A percentile compares a stretch with the other conserved stretches of the same genome.
Evolutionary conservation across 2,797 vertebrate genomes (phyloP).

Genomic region (Semotilus atromaculatus): DNA sequence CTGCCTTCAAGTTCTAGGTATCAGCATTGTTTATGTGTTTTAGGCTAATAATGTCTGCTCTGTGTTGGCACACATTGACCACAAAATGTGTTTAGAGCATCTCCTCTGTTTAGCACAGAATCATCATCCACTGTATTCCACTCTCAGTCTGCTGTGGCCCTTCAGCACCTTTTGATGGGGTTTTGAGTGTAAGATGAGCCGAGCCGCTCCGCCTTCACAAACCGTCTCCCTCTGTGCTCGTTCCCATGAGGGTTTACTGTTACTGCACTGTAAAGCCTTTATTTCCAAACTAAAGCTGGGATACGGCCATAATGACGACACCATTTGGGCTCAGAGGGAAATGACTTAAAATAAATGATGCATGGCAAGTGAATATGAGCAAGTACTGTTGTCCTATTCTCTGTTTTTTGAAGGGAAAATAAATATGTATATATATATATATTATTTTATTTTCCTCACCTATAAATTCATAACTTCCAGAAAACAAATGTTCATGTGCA

Average conservation of each 20-base stretch:
- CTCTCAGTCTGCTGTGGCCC: neutral
- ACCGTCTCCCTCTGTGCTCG: conserved; percentile 27
- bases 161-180: conserved; percentile 1
- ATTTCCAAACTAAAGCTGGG: conserved; percentile 27
- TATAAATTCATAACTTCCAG: neutral
- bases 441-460: neutral
- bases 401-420: too few species aligned
- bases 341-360: neutral
- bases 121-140: neutral
- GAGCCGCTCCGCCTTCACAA: conserved; percentile 19
- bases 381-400: neutral
- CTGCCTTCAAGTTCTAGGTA: neutral
- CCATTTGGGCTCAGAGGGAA: neutral
- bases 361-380: neutral
- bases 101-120: neutral
- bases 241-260: conserved; percentile 45
- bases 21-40: neutral
- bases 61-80: neutral
- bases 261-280: conserved; percentile 20
- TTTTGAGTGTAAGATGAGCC: conserved; percentile 42
- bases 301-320: neutral
- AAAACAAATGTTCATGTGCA: neutral
- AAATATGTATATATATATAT: neutral
- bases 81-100: neutral
- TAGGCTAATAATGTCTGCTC: neutral